These are phyloP conservation scores for Rachycentron canadum DNA, from an alignment of 2,797 vertebrate genomes.

Conservation along the genomic window DNA sequence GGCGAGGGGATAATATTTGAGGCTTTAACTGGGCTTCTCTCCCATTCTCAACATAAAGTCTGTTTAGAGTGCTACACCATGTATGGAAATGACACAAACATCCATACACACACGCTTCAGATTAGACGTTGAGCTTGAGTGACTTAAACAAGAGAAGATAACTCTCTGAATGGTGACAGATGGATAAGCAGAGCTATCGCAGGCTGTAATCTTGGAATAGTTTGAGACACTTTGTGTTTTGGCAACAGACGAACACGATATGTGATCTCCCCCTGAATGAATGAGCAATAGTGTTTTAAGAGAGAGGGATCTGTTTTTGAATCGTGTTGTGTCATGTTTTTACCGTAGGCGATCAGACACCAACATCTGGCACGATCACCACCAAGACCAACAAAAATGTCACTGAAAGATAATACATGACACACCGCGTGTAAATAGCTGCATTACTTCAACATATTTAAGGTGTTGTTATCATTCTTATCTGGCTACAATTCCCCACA, in stretches of 20 bases:
- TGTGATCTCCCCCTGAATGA: constrained; percentile 78
- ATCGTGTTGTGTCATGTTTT: constrained; percentile 82
- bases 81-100: constrained; percentile 61
- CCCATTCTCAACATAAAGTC: constrained; percentile 38
- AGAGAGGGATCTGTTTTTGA: constrained; percentile 75
- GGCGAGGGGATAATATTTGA: constrained; percentile 39
- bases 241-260: constrained; percentile 84
- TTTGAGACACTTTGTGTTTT: constrained; percentile 83
- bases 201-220: constrained; percentile 79
- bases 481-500: constrained; percentile 15
- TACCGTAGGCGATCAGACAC: constrained; percentile 72
- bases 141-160: constrained; percentile 77
- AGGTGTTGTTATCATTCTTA: constrained; percentile 11
- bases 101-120: constrained; percentile 54
- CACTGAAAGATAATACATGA: constrained; percentile 59
- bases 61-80: constrained; percentile 30
- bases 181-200: constrained; percentile 73
- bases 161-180: constrained; percentile 78
- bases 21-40: constrained; percentile 57
- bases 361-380: constrained; percentile 61
- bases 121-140: constrained; percentile 77
- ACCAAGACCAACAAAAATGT: constrained; percentile 55
- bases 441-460: constrained; percentile 30
- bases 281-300: constrained; percentile 78
- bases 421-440: constrained; percentile 41